Percentiles rank a stretch among this genome's conserved stretches.
Conservation (phyloP, 2,888 invertebrate genomes). For the Hemithea aestivaria region DNA sequence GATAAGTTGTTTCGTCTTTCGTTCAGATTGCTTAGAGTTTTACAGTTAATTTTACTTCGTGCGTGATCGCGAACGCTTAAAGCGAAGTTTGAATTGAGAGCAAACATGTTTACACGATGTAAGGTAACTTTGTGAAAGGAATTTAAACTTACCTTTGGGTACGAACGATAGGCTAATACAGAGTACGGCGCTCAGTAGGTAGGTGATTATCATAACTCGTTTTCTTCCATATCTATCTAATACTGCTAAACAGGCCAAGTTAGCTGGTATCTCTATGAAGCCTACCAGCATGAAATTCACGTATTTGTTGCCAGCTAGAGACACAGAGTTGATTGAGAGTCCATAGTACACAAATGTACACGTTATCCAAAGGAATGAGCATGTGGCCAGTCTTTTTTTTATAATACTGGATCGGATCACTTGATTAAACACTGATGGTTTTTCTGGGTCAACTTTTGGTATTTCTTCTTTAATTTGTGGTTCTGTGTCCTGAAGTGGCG, state of each 20-base stretch:
- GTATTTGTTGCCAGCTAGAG: slow-evolving; percentile 86
- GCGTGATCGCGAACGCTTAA: slow-evolving; percentile 16
- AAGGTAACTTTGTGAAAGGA: slow-evolving; percentile 4
- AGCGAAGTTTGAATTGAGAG: slow-evolving; percentile 10
- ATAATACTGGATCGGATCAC: slow-evolving; percentile 78
- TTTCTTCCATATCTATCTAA: slow-evolving; percentile 83
- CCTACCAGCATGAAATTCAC: slow-evolving; percentile 84
- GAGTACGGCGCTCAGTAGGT: slow-evolving; percentile 81
- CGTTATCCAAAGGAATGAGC: slow-evolving; percentile 88
- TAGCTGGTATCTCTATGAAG: slow-evolving; percentile 86
- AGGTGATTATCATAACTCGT: slow-evolving; percentile 80
- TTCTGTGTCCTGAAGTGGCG: slow-evolving; percentile 51
- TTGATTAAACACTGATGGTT: slow-evolving; percentile 50
- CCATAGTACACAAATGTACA: slow-evolving; percentile 91
- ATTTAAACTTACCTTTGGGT: slow-evolving; percentile 67
- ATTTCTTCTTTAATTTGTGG: slow-evolving; percentile 29
- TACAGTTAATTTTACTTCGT: slow-evolving; percentile 21
- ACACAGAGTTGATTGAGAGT: slow-evolving; percentile 86
- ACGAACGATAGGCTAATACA: slow-evolving; percentile 81
- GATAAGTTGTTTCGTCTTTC: slow-evolving; percentile 34
- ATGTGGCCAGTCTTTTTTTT: slow-evolving; percentile 78
- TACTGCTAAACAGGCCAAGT: slow-evolving; percentile 80
- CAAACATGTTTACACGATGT: slow-evolving; percentile 17
- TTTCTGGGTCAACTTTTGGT: slow-evolving; percentile 26
- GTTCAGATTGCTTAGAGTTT: slow-evolving; percentile 27